Conservation (phyloP, 2,113 vertebrate genomes). For the Tenrec ecaudatus region DNA sequence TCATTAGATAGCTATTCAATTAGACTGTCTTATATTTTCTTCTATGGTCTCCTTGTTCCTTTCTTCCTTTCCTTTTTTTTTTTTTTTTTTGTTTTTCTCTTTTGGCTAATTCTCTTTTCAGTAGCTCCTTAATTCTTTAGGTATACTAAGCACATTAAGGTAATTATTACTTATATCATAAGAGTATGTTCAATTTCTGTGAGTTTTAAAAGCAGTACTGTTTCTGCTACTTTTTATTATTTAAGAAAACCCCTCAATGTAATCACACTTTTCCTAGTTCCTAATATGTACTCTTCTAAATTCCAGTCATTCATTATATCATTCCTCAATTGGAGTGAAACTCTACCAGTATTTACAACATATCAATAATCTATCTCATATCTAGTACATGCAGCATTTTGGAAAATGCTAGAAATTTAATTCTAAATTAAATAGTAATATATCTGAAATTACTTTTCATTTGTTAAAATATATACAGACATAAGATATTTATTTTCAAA, state of each 20-base stretch:
- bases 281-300: not conserved
- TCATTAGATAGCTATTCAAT: no score
- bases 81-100: not conserved
- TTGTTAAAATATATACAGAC: conserved; percentile 26
- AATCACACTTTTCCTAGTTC: not conserved
- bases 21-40: no score
- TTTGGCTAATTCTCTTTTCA: not conserved
- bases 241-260: not conserved
- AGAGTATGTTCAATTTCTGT: not conserved
- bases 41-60: not conserved
- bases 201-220: not conserved
- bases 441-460: not conserved
- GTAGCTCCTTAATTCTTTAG: not conserved
- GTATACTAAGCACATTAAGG: not conserved
- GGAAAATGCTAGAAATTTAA: conserved; percentile 6
- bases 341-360: not conserved
- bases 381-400: not conserved
- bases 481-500: not conserved
- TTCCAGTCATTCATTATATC: not conserved
- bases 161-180: not conserved
- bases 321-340: not conserved
- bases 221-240: not conserved
- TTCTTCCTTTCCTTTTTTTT: not conserved
- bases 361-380: not conserved
- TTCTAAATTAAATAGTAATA: conserved; percentile 35